Base-by-base conservation (phyloP, 2,888 invertebrate genomes). In the Acholoe squamosa region DNA sequence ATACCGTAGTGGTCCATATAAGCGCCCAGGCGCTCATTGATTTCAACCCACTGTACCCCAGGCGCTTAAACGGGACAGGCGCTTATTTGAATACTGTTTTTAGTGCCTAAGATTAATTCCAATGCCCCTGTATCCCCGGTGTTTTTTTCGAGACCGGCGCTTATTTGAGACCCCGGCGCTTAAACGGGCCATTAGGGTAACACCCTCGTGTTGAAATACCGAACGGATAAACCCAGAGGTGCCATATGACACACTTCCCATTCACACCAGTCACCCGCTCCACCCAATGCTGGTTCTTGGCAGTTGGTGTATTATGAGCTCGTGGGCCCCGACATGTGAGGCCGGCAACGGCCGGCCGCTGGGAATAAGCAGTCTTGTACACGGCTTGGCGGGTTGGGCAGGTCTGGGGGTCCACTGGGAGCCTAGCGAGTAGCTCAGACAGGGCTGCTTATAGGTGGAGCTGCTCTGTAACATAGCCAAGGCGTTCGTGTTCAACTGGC, bases 161-260 rank as follows among this genome's bases (percentile, higher is more conserved):
- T n/a, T n/a, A n/a, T n/a, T n/a, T n/a, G n/a, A n/a, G n/a, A n/a
- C n/a, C n/a, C n/a, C n/a, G n/a, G n/a, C n/a, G n/a, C n/a, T n/a
- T n/a, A n/a, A n/a, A n/a, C n/a, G n/a, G n/a, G n/a, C n/a, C n/a
- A n/a, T n/a, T 54, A 19, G 10, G 54, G 19, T 54, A 61, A n/a
- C n/a, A 61, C 61, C 61, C 61, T 43, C 61, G 61, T 61, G 61
- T 61, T 61, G 61, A 76, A 25, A 76, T 76, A 76, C n/a, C 31
- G 76, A 25, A 10, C 76, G 76, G 76, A 76, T 76, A 31, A 76
- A 76, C 76, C 76, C 25, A 28, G 31, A 76, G 76, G 76, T 76
- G 76, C 76, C 25, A 76, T 76, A 76, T 76, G 76, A 76, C 76
- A 31, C 76, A 76, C 76, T 76, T 76, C 31, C 76, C 16, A 76